These are phyloP conservation scores for Molossus molossus DNA, from an alignment of 2,797 vertebrate species.

Conservation along the genomic window DNA sequence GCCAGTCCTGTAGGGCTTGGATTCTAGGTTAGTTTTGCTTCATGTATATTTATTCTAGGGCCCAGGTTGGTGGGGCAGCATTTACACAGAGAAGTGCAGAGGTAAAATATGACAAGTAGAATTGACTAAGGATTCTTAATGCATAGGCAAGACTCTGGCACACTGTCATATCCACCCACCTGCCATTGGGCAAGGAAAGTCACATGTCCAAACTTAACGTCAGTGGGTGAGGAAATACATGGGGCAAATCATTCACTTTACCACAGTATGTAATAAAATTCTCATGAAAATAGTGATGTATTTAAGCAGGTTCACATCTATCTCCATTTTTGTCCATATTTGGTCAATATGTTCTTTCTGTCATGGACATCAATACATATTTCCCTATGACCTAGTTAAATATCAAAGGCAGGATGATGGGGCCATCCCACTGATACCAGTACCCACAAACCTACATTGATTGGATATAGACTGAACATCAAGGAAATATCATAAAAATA, in stretches of 20 bases:
- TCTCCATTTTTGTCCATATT: background rate
- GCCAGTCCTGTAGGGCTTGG: background rate
- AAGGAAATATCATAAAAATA: background rate
- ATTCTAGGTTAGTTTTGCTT: background rate
- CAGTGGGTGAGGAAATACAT: background rate
- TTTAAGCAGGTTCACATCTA: constrained; percentile 31
- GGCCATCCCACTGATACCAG: background rate
- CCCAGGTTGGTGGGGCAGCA: background rate
- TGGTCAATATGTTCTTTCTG: constrained; percentile 23
- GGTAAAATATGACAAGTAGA: background rate
- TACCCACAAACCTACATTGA: background rate
- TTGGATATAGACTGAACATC: background rate
- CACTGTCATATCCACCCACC: background rate
- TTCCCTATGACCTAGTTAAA: constrained; percentile 51
- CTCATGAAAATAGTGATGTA: constrained; percentile 21
- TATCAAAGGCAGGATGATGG: background rate
- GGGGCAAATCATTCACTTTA: background rate
- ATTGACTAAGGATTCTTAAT: background rate
- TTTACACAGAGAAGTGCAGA: background rate
- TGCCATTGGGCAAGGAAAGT: background rate
- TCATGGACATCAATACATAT: background rate
- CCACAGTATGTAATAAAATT: background rate
- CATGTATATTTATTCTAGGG: background rate
- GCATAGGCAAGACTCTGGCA: background rate
- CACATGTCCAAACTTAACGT: background rate